A percentile compares a stretch with the other conserved stretches of the same genome.
Conservation (phyloP, 1,140 invertebrate species). For the Carposina sasakii region DNA sequence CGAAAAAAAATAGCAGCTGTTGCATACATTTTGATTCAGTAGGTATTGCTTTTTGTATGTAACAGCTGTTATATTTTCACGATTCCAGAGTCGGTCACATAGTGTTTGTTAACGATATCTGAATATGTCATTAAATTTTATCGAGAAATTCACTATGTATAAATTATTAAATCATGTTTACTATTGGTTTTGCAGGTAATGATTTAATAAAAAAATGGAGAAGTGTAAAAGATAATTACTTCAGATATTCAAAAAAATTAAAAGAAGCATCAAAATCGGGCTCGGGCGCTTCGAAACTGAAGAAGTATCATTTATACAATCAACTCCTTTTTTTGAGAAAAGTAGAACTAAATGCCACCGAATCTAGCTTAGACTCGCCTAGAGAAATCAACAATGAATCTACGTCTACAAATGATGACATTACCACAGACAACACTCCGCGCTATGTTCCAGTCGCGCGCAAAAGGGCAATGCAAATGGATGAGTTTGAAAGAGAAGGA, state of each 20-base stretch:
- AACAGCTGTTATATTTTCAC: not conserved
- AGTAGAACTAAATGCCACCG: constrained; percentile 18
- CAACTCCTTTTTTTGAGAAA: constrained; percentile 23
- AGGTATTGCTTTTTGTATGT: too few species aligned
- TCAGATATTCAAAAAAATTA: constrained; percentile 7
- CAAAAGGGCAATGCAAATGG: constrained; percentile 20
- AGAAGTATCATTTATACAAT: constrained; percentile 11
- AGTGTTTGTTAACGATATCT: not conserved
- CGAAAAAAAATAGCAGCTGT: not conserved
- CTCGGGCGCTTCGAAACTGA: constrained; percentile 6
- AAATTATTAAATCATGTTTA: constrained; percentile 9
- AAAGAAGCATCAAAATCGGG: constrained; percentile 10
- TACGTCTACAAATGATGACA: constrained; percentile 15
- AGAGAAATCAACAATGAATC: constrained; percentile 16
- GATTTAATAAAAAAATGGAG: constrained; percentile 10
- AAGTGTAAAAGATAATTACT: constrained; percentile 9
- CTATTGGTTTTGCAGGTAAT: constrained; percentile 11
- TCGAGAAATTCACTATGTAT: constrained; percentile 6
- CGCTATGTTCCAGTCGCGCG: constrained; percentile 21
- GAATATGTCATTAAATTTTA: constrained; percentile 10
- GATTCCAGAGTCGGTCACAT: not conserved
- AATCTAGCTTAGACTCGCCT: constrained; percentile 16
- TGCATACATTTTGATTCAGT: not conserved
- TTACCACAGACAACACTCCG: constrained; percentile 9
- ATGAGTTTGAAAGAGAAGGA: constrained; percentile 21